Base-by-base conservation (phyloP, 2,888 invertebrate species). In the Calephelis perditalis region DNA sequence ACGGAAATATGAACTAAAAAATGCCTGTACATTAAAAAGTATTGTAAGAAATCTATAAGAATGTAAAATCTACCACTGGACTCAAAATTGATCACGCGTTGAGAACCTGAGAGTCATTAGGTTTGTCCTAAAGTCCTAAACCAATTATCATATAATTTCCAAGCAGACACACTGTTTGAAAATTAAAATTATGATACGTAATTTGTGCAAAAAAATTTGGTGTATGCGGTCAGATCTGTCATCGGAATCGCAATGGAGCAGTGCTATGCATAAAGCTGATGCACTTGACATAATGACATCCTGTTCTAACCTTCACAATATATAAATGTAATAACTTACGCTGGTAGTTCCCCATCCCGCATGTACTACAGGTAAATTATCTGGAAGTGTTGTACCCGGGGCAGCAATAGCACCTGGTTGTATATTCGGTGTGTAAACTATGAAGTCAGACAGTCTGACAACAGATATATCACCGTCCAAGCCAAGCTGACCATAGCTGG, bases 261-360 rank as follows among this genome's bases (percentile, higher is more conserved):
- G 26, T 1, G 26, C 26, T 26, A 26, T 26, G 26, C 26, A 4
- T 26, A 26, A 26, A 26, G 26, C 1, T 26, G 26, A 26, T 26
- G 26, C 26, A 26, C 3, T 26, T 26, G 26, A 26, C 26, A 26
- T 26, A 26, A 26, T 26, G 26, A 26, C 26, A 26, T 26, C 26
- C 26, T 26, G 26, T 26, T 26, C 26, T 26, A 26, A 26, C 26
- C 26, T 26, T 26, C 26, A 26, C 26, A 57, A 11, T 54, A 45
- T 44, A 56, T 40, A 11, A 36, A 11, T 52, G 9, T 37, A 2
- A 59, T 8, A 35, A 67, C 73, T 71, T 64, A 82, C 82, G 63
- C 68, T 3, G 56, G 70, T 74, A 0, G 67, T 49, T 0, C 84
- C 84, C 84, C 84, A 84, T 35, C 83, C 82, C 26, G 76, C 81